These are phyloP conservation scores for Heteropelma amictum DNA, from an alignment of 2,888 invertebrate species.

Conservation along the genomic window DNA sequence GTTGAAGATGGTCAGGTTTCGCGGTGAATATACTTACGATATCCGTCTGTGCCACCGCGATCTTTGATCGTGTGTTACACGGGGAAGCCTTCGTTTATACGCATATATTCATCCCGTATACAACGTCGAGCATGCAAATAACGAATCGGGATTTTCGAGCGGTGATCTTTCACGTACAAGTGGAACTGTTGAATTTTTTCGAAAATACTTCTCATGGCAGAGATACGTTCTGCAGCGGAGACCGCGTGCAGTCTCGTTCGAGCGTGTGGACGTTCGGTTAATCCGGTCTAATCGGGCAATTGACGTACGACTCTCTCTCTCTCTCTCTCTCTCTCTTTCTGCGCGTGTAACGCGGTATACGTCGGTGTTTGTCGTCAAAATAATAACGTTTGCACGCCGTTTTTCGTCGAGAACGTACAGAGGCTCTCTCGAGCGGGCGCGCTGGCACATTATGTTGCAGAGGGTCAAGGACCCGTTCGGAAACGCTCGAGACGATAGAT, in stretches of 20 bases:
- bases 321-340: background rate
- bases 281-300: constrained; percentile 61
- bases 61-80: background rate
- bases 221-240: constrained; percentile 18
- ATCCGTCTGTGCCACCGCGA: background rate
- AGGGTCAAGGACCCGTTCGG: constrained; percentile 66
- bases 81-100: background rate
- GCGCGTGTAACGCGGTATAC: background rate
- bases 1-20: constrained; percentile 51
- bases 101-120: background rate
- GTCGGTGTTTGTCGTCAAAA: constrained; percentile 24
- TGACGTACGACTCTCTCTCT: constrained; percentile 29
- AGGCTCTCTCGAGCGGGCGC: constrained; percentile 16
- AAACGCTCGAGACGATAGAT: constrained; percentile 64
- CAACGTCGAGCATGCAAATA: background rate
- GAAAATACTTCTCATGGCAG: background rate
- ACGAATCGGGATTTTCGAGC: background rate
- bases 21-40: constrained; percentile 36
- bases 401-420: constrained; percentile 40
- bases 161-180: background rate
- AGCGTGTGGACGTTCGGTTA: constrained; percentile 20
- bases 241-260: constrained; percentile 22
- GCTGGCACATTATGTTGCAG: constrained; percentile 42
- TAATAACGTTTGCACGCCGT: constrained; percentile 35
- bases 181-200: background rate